Conservation (phyloP, 2,797 vertebrate species). For the Anas bernieri region DNA sequence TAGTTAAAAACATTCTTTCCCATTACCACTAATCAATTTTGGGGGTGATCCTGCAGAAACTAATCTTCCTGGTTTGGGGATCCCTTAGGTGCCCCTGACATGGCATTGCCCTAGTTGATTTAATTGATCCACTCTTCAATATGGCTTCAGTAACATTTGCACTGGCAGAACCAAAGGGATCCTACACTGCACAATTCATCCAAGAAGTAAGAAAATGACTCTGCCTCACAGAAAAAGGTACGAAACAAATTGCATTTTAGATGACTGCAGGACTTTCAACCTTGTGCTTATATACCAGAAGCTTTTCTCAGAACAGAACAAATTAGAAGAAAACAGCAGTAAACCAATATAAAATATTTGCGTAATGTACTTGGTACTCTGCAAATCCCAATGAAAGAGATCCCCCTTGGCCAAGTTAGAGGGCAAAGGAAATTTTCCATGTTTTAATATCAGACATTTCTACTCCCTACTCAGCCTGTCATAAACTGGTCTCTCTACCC, state of each 20-base stretch:
- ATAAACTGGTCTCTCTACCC: neutral
- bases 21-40: neutral
- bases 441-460: neutral
- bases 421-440: neutral
- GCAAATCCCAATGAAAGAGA: neutral
- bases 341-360: neutral
- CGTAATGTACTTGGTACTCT: neutral
- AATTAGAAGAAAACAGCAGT: neutral
- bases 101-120: neutral
- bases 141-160: neutral
- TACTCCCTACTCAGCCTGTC: neutral
- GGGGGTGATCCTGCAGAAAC: neutral
- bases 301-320: neutral
- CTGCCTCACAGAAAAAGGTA: neutral
- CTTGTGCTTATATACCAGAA: rapidly evolving
- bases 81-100: neutral
- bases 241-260: neutral
- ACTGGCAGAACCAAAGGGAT: neutral
- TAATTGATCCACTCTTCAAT: neutral
- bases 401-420: neutral
- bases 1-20: neutral
- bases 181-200: neutral
- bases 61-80: neutral
- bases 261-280: neutral
- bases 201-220: neutral